Evolutionary conservation across 2,113 vertebrate species (phyloP), one percentile per base, ranked within the genome.

Genomic region (Aphelocoma coerulescens): DNA sequence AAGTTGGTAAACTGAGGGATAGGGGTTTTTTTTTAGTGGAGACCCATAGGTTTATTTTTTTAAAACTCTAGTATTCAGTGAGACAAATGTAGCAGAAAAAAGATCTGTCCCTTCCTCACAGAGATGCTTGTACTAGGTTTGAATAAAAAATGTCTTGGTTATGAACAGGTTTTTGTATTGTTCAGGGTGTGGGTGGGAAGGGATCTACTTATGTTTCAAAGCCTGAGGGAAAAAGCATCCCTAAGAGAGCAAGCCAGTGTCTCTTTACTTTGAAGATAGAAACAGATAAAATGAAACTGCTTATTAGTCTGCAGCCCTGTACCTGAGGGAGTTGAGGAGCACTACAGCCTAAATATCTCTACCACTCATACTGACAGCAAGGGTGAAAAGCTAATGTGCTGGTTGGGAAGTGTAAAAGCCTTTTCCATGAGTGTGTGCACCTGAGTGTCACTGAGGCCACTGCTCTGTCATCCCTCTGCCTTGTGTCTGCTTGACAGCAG

Each of bases 371-470:
- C n/a, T 94, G 92, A 79, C 78, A 93, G 82, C 49, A 73, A 87
- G 80, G 94, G 58, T 73, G 75, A 93, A 85, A 49, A 83, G 92
- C 41, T 93, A 79, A 93, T 76, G 49, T 75, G 78, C 58, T 76
- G 54, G 41, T 0, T 95, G 82, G 82, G 54, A 88, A 88, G 71
- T 57, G 85, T 75, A 90, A 69, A 88, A 88, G 58, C 58, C 66
- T 91, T 63, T 89, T 71, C 66, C 32, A 23, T 13, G 7, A 16
- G 15, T n/a, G 37, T 68, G 21, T 67, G 35, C 43, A 51, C 30
- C 90, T 82, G 69, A 35, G 11, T 24, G 20, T 93, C 78, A 68
- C 74, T 2, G 49, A 44, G 87, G 43, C 52, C 44, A 13, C 66
- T 52, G 52, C 74, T 86, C 43, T 94, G 77, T 43, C 57, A 28